A percentile compares a stretch with the other conserved stretches of the same genome.
Evolutionary conservation across 2,888 invertebrate genomes (phyloP).

Genomic region (Limnephilus marmoratus): DNA sequence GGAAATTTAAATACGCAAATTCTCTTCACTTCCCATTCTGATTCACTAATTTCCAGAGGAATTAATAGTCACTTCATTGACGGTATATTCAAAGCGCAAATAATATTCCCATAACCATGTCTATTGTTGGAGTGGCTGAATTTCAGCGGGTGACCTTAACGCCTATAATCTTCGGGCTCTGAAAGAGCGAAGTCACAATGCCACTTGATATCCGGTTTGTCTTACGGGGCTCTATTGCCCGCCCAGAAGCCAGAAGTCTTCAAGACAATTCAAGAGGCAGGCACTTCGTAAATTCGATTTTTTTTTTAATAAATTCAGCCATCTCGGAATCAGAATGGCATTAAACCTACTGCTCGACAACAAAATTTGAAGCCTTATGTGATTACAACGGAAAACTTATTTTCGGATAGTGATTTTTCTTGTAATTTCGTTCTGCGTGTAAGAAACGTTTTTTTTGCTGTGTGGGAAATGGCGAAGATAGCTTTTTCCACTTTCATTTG

Average conservation of each 20-base stretch:
- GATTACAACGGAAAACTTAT: not conserved
- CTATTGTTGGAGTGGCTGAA: slow-evolving; percentile 27
- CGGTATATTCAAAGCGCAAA: slow-evolving; percentile 38
- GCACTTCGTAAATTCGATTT: slow-evolving; percentile 20
- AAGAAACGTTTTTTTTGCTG: not conserved
- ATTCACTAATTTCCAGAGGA: slow-evolving; percentile 39
- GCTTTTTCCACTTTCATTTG: slow-evolving; percentile 33
- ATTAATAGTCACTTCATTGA: slow-evolving; percentile 46
- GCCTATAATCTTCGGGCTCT: slow-evolving; percentile 42
- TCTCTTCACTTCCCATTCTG: slow-evolving; percentile 4
- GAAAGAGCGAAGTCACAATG: slow-evolving; percentile 45
- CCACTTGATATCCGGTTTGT: slow-evolving; percentile 48
- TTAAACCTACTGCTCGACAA: not conserved
- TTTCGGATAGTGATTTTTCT: not conserved
- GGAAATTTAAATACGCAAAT: not conserved
- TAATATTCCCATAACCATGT: slow-evolving; percentile 24
- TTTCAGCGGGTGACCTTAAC: slow-evolving; percentile 41
- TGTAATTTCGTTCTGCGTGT: not conserved
- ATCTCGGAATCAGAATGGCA: slow-evolving; percentile 2
- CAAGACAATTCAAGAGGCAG: slow-evolving; percentile 29
- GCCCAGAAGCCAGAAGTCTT: slow-evolving; percentile 19
- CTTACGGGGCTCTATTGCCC: slow-evolving; percentile 38
- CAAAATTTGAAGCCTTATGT: not conserved
- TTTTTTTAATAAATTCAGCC: slow-evolving; percentile 6
- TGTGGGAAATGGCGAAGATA: not conserved